Evolutionary conservation across 2,888 invertebrate genomes (phyloP).

Genomic region (Barypeithes pellucidus): DNA sequence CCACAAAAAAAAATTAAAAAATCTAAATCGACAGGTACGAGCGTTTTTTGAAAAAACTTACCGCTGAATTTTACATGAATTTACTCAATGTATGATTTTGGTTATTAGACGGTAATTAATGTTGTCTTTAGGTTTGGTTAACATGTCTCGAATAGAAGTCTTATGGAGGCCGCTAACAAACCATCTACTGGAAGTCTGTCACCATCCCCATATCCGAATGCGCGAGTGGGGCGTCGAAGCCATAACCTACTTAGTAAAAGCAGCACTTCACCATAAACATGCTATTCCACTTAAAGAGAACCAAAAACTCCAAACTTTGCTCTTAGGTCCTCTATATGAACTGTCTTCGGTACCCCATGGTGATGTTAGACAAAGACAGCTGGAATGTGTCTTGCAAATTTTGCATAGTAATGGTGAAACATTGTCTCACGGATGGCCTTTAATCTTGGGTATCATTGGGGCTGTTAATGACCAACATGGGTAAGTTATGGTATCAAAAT

Average conservation of each 20-base stretch:
- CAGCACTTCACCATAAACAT: slow-evolving; percentile 91
- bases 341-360: slow-evolving; percentile 91
- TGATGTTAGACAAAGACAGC: slow-evolving; percentile 94
- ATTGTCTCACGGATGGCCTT: slow-evolving; percentile 95
- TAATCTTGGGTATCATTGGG: slow-evolving; percentile 95
- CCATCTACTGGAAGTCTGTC: slow-evolving; percentile 96
- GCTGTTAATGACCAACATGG: slow-evolving; percentile 95
- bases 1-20: no score
- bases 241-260: slow-evolving; percentile 93
- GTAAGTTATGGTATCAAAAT: slow-evolving; percentile 69
- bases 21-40: no score
- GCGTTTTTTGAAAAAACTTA: no score
- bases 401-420: slow-evolving; percentile 95
- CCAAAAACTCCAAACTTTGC: slow-evolving; percentile 88
- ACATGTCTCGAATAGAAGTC: slow-evolving; percentile 93
- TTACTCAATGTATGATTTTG: no score
- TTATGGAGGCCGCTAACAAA: slow-evolving; percentile 96
- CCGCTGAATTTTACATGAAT: no score
- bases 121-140: slow-evolving; percentile 76
- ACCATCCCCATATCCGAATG: slow-evolving; percentile 95
- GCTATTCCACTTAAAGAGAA: slow-evolving; percentile 87
- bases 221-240: slow-evolving; percentile 99
- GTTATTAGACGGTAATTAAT: background rate
- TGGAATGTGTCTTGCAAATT: slow-evolving; percentile 94
- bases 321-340: slow-evolving; percentile 93